Base-by-base conservation (phyloP, 2,797 vertebrate genomes). In the Protosalanx chinensis region DNA sequence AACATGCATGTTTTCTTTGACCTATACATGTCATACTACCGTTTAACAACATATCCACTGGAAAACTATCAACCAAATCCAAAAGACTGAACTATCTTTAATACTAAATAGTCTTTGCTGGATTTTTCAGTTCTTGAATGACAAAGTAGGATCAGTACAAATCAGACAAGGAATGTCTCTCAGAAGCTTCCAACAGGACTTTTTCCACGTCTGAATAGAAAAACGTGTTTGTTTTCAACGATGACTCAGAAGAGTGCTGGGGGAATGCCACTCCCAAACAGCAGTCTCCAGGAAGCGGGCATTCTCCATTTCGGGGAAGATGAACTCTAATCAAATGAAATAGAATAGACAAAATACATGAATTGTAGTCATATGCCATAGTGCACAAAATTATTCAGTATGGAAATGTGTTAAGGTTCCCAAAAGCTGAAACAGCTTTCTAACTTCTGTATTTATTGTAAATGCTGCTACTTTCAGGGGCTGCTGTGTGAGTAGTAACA, bases 181-280 rank as follows among this genome's bases (percentile, higher is more conserved):
- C 41, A 46, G 37, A 41, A 46, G 41, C 10, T 46, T 56, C 51
- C 51, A 56, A 16, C 51, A 56, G 51, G 3, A 16, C 18, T 7
- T n/a, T 56, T 56, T n/a, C 18, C 51, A 56, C 5, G 51, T 4
- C 51, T 53, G 51, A 16, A 6, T 7, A n/a, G 4, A 1, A 56
- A 4, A 16, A n/a, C 51, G 4, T 16, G 51, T 56, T 56, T 13
- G 41, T 46, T 46, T 46, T 46, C 18, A 60, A 35, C 1, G 70
- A 15, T 57, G 37, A 16, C 35, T 97, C 86, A 99, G 86, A 97
- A 99, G 56, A 99, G 89, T 0, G 95, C 93, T 46, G 95, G 95
- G 4, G 97, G 97, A 72, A 97, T 93, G 12, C 96, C 94, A 0
- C 85, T 95, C 70, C 98, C 98, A 72, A 98, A 99, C 57, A 99